Conservation (phyloP, 2,888 invertebrate genomes). For the Drosophila prostipennis region DNA sequence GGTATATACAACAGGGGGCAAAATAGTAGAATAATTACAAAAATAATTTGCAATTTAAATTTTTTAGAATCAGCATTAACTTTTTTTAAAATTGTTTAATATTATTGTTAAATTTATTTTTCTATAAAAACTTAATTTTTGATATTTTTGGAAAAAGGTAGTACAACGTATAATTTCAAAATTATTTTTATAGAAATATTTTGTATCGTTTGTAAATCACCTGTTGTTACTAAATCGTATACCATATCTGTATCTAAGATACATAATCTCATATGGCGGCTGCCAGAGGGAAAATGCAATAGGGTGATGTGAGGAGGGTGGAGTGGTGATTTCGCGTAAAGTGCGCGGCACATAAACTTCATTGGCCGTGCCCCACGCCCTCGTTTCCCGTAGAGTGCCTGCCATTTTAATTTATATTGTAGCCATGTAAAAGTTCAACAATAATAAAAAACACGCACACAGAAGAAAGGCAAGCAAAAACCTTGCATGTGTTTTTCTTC, state of each 20-base stretch:
- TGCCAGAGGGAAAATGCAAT: conserved; percentile 55
- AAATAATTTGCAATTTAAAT: too few species aligned
- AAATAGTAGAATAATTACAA: neutral
- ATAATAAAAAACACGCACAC: conserved; percentile 58
- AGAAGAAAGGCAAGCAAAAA: conserved; percentile 34
- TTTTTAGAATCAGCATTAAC: too few species aligned
- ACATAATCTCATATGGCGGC: conserved; percentile 56
- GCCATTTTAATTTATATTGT: conserved; percentile 77
- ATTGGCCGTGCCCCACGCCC: conserved; percentile 21
- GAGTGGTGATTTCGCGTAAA: conserved; percentile 35
- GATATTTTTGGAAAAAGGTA: too few species aligned
- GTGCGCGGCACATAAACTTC: conserved; percentile 61
- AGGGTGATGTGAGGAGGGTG: neutral
- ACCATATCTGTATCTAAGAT: neutral
- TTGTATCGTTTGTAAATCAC: too few species aligned
- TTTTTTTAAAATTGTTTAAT: too few species aligned
- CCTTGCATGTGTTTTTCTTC: conserved; percentile 48
- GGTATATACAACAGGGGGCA: conserved; percentile 6
- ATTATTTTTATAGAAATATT: too few species aligned
- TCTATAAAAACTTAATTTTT: too few species aligned
- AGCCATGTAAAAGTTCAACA: conserved; percentile 71
- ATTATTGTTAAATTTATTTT: too few species aligned
- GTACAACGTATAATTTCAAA: too few species aligned
- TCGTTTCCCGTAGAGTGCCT: conserved; percentile 47
- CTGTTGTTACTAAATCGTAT: neutral